These are phyloP conservation scores for Megastigmus dorsalis DNA, from an alignment of 2,888 invertebrate genomes.

Conservation along the genomic window DNA sequence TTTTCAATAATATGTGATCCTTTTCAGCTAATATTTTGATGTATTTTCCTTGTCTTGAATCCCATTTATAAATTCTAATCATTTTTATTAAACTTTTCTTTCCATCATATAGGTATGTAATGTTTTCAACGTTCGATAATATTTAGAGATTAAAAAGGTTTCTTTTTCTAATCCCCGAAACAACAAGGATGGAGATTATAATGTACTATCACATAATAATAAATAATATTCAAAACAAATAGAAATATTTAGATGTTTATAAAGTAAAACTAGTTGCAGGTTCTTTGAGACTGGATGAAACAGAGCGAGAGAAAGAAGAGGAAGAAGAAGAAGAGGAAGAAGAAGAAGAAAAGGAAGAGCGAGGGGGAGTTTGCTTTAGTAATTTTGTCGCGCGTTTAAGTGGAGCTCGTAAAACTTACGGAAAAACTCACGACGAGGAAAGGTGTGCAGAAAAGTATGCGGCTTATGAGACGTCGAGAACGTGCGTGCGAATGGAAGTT, in stretches of 20 bases:
- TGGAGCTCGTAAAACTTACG: constrained; percentile 14
- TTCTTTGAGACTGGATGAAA: constrained; percentile 1
- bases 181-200: no score
- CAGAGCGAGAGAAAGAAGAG: not conserved
- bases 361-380: constrained; percentile 16
- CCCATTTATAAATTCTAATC: no score
- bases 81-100: no score
- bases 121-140: no score
- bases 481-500: constrained; percentile 12
- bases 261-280: not conserved
- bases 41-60: no score
- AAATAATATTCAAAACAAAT: no score
- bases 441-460: not conserved
- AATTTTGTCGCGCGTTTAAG: constrained; percentile 40
- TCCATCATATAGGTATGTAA: no score
- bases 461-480: constrained; percentile 18
- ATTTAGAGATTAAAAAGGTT: no score
- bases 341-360: not conserved
- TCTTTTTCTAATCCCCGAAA: no score
- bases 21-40: no score
- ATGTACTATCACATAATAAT: no score
- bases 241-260: constrained; percentile 12
- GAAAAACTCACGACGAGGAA: not conserved
- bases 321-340: not conserved
- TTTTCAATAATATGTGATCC: no score